A percentile compares a stretch with the other conserved stretches of the same genome.
Evolutionary conservation across 1,140 invertebrate genomes (phyloP).

Genomic region (Drosophila baimaii): DNA sequence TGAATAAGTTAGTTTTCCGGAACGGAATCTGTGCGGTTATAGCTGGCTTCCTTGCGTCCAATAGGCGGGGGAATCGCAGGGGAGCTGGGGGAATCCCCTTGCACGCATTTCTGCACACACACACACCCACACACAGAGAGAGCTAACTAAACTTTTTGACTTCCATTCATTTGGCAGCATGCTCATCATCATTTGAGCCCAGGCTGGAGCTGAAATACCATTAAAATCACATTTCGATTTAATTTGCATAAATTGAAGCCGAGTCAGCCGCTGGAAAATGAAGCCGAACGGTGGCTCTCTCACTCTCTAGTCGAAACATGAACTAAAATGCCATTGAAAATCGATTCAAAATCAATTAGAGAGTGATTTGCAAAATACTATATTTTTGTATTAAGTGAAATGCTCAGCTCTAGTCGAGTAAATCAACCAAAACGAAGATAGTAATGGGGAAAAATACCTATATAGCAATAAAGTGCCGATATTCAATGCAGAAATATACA

Average conservation of each 20-base stretch:
- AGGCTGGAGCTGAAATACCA: slow-evolving; percentile 47
- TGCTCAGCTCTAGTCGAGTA: slow-evolving; percentile 11
- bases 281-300: slow-evolving; percentile 20
- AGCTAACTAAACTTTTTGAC: slow-evolving; percentile 44
- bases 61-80: not conserved
- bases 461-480: no score
- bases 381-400: slow-evolving; percentile 7
- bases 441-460: no score
- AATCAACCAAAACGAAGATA: not conserved
- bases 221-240: slow-evolving; percentile 78
- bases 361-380: slow-evolving; percentile 51
- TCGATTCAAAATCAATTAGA: slow-evolving; percentile 73
- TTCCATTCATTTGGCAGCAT: slow-evolving; percentile 31
- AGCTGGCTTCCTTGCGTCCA: slow-evolving; percentile 29
- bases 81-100: not conserved
- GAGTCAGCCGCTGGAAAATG: slow-evolving; percentile 32
- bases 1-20: slow-evolving; percentile 50
- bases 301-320: not conserved
- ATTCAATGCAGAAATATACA: no score
- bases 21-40: slow-evolving; percentile 40
- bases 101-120: slow-evolving; percentile 18
- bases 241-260: slow-evolving; percentile 72
- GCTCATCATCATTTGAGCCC: slow-evolving; percentile 35
- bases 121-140: no score
- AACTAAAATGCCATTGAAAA: slow-evolving; percentile 63